Evolutionary conservation across 2,797 vertebrate genomes (phyloP).

Genomic region (Chrysocyon brachyurus): DNA sequence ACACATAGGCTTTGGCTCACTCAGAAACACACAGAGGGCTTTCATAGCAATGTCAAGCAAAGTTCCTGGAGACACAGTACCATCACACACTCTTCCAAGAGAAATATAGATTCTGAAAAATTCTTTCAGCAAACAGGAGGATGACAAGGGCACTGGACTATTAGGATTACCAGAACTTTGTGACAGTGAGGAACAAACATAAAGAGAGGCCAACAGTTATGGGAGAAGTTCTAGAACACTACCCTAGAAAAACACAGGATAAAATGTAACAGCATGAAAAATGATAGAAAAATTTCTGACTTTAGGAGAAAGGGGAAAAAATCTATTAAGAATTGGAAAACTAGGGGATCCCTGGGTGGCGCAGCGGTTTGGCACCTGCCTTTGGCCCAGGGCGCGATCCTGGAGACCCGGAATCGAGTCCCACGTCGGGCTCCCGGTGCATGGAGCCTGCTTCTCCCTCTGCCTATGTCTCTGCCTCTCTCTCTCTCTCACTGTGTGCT

Average conservation of each 20-base stretch:
- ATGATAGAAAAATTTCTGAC: constrained; percentile 91
- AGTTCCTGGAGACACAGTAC: constrained; percentile 79
- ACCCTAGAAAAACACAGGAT: constrained; percentile 90
- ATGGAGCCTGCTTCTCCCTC: too few species aligned
- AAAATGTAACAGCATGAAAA: constrained; percentile 90
- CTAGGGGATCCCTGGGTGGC: constrained; percentile 31
- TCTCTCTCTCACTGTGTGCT: too few species aligned
- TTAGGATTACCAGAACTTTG: constrained; percentile 92
- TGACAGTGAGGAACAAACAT: constrained; percentile 91
- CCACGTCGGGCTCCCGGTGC: too few species aligned
- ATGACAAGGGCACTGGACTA: constrained; percentile 91
- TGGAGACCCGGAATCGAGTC: too few species aligned
- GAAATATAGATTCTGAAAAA: constrained; percentile 91
- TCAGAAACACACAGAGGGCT: constrained; percentile 81
- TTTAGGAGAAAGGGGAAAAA: constrained; percentile 91
- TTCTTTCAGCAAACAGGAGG: constrained; percentile 92
- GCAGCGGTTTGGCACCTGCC: too few species aligned
- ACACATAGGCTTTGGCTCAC: constrained; percentile 87
- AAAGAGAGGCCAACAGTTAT: constrained; percentile 87
- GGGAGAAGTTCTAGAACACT: constrained; percentile 89
- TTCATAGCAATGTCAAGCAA: constrained; percentile 78
- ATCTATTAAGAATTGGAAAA: constrained; percentile 91
- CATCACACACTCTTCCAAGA: constrained; percentile 84
- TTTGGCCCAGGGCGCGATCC: too few species aligned
- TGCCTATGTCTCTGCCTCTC: too few species aligned